Evolutionary conservation across 2,888 invertebrate genomes (phyloP).

Genomic region (Lathronympha strigana): DNA sequence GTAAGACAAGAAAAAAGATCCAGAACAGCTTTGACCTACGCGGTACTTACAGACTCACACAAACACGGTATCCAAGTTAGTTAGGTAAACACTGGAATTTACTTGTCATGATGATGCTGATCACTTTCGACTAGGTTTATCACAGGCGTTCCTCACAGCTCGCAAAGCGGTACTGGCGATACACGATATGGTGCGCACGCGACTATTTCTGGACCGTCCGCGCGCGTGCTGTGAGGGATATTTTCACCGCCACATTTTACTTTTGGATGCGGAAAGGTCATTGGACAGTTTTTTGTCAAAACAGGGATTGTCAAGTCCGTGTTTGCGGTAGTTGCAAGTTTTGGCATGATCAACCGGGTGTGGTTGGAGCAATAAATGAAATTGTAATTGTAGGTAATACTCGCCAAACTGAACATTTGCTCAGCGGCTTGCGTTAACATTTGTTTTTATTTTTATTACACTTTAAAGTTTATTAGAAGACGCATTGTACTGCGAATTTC

Average conservation of each 20-base stretch:
- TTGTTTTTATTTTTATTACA: no score
- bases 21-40: slow-evolving; percentile 40
- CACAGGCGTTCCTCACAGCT: slow-evolving; percentile 69
- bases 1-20: background rate
- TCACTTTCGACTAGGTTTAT: slow-evolving; percentile 72
- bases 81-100: slow-evolving; percentile 52
- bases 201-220: slow-evolving; percentile 70
- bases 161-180: slow-evolving; percentile 70
- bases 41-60: slow-evolving; percentile 76
- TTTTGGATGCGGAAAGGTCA: slow-evolving; percentile 80
- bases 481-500: no score
- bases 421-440: no score
- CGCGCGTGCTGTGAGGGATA: slow-evolving; percentile 64
- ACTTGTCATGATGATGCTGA: slow-evolving; percentile 72
- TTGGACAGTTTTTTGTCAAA: slow-evolving; percentile 66
- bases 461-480: no score
- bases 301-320: slow-evolving; percentile 9
- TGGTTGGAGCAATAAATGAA: no score
- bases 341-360: no score
- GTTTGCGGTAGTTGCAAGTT: no score
- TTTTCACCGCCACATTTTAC: slow-evolving; percentile 74
- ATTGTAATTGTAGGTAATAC: no score
- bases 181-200: slow-evolving; percentile 70
- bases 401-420: no score
- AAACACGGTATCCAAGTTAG: slow-evolving; percentile 61